Evolutionary conservation across 2,797 vertebrate genomes (phyloP), one percentile per base, ranked within the genome.

Genomic region (Rhinophrynus dorsalis): DNA sequence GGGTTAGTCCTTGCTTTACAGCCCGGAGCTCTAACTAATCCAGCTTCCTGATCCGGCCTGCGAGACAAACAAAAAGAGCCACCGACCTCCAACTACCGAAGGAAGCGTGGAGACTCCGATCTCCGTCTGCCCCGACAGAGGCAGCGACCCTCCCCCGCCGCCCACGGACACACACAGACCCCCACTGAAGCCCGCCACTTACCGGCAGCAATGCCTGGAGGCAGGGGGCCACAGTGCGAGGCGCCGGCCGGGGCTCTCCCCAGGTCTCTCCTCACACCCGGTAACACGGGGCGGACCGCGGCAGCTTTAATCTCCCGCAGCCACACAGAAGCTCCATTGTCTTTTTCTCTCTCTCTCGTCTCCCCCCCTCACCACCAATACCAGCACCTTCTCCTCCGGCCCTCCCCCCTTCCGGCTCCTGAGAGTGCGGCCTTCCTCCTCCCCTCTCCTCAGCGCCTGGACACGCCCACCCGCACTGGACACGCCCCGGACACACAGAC

Each of bases 291-390:
- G 74, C 77, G 76, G 83, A 77, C 78, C 79, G 80, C 80, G 78
- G 79, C 73, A 67, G 77, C 75, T 37, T 71, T 62, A 74, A 73
- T 76, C 85, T 84, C 87, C 85, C 81, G 80, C 81, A 84, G 80
- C 82, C 84, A 83, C 84, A 90, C 87, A 88, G 82, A 86, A 83
- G 84, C 80, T 86, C 87, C 88, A 89, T 90, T 90, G 88, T 89
- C 87, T 85, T 57, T 37, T 48, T 33, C 35, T 38, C 44, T 33
- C 32, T 33, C 32, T 8, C 9, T 50, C 26, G 18, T 37, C 23
- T 42, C 26, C 47, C 52, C 79, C 83, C 83, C 81, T 85, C 85
- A 84, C 81, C 84, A 84, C 81, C 77, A 85, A 84, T 85, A 86
- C 87, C 88, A 84, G 85, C 86, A 84, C 50, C 68, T 57, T 54